These are phyloP conservation scores for Leptinotarsa haldemani DNA, from an alignment of 2,888 invertebrate genomes.

Conservation along the genomic window DNA sequence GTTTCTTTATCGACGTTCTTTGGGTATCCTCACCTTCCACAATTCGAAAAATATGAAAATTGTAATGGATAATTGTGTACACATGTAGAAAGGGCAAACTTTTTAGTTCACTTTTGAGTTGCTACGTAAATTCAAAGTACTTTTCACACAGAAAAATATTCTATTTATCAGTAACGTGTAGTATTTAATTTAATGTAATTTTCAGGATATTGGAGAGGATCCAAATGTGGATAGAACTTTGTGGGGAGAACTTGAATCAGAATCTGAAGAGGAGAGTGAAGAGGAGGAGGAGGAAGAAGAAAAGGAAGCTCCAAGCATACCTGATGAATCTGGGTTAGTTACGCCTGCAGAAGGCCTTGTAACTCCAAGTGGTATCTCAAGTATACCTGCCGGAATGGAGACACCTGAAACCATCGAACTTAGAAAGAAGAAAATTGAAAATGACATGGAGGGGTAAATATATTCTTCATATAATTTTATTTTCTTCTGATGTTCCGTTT, in stretches of 20 bases:
- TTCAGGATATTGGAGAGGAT: constrained; percentile 76
- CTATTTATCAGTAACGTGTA: too few species aligned
- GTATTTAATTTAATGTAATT: neutral
- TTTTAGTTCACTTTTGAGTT: too few species aligned
- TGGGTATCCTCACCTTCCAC: too few species aligned
- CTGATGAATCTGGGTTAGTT: constrained; percentile 85
- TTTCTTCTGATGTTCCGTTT: too few species aligned
- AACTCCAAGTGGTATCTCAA: constrained; percentile 93
- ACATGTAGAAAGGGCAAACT: too few species aligned
- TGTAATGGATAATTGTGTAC: too few species aligned
- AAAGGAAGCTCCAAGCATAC: constrained; percentile 70
- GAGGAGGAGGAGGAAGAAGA: constrained; percentile 79
- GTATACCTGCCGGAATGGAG: constrained; percentile 94
- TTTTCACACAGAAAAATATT: too few species aligned
- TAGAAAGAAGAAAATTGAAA: constrained; percentile 95
- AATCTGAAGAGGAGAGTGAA: constrained; percentile 81
- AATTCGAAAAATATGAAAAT: too few species aligned
- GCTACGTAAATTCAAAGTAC: too few species aligned
- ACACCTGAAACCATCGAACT: constrained; percentile 99
- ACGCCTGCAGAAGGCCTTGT: constrained; percentile 94
- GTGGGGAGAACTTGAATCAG: constrained; percentile 98
- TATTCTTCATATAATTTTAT: neutral
- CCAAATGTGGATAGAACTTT: constrained; percentile 92
- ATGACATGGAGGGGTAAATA: constrained; percentile 90
- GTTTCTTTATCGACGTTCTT: too few species aligned